Conservation (phyloP, 1,140 invertebrate genomes). For the Macrobrachium rosenbergii region DNA sequence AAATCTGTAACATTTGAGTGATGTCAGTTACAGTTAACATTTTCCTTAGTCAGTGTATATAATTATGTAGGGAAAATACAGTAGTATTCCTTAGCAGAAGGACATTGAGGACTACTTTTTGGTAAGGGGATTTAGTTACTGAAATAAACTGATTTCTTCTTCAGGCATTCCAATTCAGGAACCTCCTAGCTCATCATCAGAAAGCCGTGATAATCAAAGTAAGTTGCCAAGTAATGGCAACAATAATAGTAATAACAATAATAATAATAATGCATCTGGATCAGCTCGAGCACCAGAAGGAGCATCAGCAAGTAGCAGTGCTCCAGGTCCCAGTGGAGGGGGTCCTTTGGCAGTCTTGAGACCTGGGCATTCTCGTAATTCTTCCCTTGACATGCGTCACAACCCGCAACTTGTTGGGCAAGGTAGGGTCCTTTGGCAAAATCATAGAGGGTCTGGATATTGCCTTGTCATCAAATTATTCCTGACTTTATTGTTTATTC, state of each 20-base stretch:
- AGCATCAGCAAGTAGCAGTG: conserved; percentile 29
- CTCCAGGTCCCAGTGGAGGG: conserved; percentile 31
- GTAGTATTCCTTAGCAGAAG: not conserved
- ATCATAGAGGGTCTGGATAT: too few relatives aligned
- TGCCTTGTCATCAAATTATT: not conserved
- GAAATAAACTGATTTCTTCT: conserved; percentile 31
- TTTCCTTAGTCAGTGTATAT: too few relatives aligned
- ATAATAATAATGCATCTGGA: conserved; percentile 18
- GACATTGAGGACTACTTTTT: not conserved
- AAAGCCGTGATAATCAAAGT: conserved; percentile 6
- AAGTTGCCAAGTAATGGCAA: conserved; percentile 9
- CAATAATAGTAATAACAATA: conserved; percentile 21
- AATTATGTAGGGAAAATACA: too few relatives aligned
- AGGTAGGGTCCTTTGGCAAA: conserved; percentile 14
- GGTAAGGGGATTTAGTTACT: not conserved
- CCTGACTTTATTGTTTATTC: not conserved
- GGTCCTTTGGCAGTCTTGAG: conserved; percentile 36
- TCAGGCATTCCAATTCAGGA: conserved; percentile 71
- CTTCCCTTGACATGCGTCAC: conserved; percentile 58
- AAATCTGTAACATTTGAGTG: too few relatives aligned
- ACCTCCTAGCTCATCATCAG: conserved; percentile 41
- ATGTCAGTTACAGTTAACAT: too few relatives aligned
- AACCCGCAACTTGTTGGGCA: conserved; percentile 56
- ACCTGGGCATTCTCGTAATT: conserved; percentile 62
- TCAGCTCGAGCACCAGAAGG: too few relatives aligned